phyloP scores from a whole-genome alignment of 2,888 invertebrate genomes.

The Camptogramma bilineatum region DNA sequence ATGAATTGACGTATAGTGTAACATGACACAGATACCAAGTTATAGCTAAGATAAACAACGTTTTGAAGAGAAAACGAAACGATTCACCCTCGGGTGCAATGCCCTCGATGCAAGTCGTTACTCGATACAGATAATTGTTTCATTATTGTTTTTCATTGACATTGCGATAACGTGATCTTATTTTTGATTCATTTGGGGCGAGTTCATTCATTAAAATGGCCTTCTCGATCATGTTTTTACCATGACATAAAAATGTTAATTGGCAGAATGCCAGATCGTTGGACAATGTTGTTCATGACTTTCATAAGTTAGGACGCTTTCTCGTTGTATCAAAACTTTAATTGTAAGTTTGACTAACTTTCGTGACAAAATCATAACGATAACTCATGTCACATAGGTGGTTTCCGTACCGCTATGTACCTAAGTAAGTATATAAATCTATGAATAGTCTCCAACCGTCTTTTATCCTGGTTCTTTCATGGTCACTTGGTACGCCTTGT shows the following conservation, averaged over 20 bases:
- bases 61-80: slow-evolving; percentile 63
- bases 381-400: background rate
- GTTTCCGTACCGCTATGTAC: background rate
- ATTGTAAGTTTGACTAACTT: background rate
- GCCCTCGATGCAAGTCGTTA: slow-evolving; percentile 60
- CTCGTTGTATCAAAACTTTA: background rate
- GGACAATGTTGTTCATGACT: background rate
- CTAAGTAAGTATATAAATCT: background rate
- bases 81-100: slow-evolving; percentile 66
- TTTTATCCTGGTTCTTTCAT: background rate
- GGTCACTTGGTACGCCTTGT: too few species aligned
- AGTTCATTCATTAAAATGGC: slow-evolving; percentile 24
- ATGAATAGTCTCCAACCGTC: background rate
- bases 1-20: slow-evolving; percentile 56
- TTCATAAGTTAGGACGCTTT: background rate
- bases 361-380: background rate
- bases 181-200: slow-evolving; percentile 37
- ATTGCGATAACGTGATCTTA: slow-evolving; percentile 48
- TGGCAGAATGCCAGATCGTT: background rate
- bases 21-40: slow-evolving; percentile 46
- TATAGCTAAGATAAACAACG: slow-evolving; percentile 57
- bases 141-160: slow-evolving; percentile 57
- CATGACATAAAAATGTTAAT: background rate
- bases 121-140: slow-evolving; percentile 58
- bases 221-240: slow-evolving; percentile 5